Conservation (phyloP, 2,113 vertebrate species). For the Platysternon megacephalum region DNA sequence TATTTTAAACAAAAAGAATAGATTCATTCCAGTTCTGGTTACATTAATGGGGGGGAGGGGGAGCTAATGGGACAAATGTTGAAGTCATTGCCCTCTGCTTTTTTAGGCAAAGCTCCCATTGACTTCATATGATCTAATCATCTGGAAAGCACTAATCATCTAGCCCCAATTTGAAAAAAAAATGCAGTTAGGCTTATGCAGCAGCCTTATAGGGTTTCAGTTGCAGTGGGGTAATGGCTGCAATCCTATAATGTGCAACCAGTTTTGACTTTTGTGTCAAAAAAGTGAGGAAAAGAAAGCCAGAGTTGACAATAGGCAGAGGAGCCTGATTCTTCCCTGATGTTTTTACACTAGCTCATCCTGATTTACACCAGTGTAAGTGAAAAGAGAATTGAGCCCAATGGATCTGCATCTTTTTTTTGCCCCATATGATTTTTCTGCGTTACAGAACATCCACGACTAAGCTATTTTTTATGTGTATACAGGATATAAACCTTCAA, state of each 20-base stretch:
- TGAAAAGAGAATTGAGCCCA: conserved; percentile 40
- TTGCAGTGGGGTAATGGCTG: not conserved
- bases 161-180: not conserved
- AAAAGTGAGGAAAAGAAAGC: not conserved
- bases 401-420: not conserved
- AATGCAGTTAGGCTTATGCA: not conserved
- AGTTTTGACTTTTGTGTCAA: not conserved
- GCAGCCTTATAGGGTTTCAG: not conserved
- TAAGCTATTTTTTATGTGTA: not conserved
- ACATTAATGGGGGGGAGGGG: not conserved
- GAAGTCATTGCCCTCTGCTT: not conserved
- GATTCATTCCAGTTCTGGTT: not conserved
- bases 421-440: conserved; percentile 24
- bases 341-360: not conserved
- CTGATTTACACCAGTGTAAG: conserved; percentile 17
- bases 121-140: not conserved
- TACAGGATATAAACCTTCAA: not conserved
- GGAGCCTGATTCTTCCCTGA: conserved; percentile 11
- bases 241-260: not conserved
- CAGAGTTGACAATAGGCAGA: not conserved
- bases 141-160: not conserved
- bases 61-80: not conserved
- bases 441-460: not conserved
- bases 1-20: not conserved
- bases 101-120: not conserved